Conservation (phyloP, 2,888 invertebrate genomes). For the Macrosiphum euphorbiae region DNA sequence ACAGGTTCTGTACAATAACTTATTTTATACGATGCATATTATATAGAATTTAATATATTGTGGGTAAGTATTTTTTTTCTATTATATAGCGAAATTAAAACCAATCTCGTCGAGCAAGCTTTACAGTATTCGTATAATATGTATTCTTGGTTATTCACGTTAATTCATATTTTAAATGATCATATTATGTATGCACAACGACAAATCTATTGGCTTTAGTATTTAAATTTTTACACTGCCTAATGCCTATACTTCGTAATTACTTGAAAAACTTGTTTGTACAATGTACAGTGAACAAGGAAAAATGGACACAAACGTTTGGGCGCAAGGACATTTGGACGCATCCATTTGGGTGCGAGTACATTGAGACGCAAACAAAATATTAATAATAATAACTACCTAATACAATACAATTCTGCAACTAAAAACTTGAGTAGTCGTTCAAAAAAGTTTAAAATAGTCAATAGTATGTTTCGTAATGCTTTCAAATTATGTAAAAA, state of each 20-base stretch:
- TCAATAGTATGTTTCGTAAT: background rate
- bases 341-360: background rate
- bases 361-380: background rate
- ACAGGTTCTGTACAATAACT: background rate
- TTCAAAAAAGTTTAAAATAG: background rate
- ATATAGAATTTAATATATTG: background rate
- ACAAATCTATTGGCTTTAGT: background rate
- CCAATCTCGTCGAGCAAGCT: background rate
- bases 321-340: background rate
- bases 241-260: background rate
- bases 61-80: background rate
- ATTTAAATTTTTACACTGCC: background rate
- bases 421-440: background rate
- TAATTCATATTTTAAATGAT: background rate
- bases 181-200: background rate
- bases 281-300: background rate
- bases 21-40: background rate
- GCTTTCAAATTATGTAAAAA: background rate
- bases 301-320: background rate
- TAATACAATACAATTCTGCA: background rate
- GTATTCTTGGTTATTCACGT: background rate
- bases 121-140: background rate
- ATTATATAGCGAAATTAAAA: background rate
- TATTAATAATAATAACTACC: too few species aligned
- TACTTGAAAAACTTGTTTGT: constrained; percentile 55